Conservation (phyloP, 2,888 invertebrate species). For the Parnassius smintheus region DNA sequence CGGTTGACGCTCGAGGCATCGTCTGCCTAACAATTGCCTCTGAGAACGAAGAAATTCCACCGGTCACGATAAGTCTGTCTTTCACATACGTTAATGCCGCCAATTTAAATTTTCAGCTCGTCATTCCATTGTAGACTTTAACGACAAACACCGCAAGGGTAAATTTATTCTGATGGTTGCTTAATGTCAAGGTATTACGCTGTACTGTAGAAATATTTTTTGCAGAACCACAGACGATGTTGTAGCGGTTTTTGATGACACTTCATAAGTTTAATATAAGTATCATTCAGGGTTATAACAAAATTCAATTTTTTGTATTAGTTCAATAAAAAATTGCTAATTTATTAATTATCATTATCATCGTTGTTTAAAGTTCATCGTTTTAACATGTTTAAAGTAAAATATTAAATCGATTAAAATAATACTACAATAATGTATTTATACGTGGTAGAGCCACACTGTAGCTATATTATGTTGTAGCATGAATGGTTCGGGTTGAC, state of each 20-base stretch:
- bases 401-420: too few species aligned
- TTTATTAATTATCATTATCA: too few species aligned
- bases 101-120: conserved; percentile 11
- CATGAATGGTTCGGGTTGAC: too few species aligned
- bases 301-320: too few species aligned
- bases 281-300: neutral
- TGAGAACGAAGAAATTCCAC: conserved; percentile 16
- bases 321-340: too few species aligned
- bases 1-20: conserved; percentile 17
- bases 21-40: conserved; percentile 20
- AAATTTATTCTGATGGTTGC: conserved; percentile 1
- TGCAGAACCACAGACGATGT: neutral
- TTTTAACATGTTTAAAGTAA: too few species aligned
- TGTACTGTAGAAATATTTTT: conserved; percentile 1
- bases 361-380: too few species aligned
- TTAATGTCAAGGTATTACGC: neutral
- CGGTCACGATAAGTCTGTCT: conserved; percentile 21
- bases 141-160: neutral
- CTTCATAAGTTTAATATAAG: conserved; percentile 2
- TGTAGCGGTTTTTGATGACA: conserved; percentile 13
- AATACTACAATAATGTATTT: too few species aligned
- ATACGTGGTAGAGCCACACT: too few species aligned
- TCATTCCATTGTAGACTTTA: conserved; percentile 4
- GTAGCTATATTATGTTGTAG: too few species aligned
- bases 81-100: conserved; percentile 18